These are phyloP conservation scores for Tinea pellionella DNA, from an alignment of 2,888 invertebrate species.

Conservation along the genomic window DNA sequence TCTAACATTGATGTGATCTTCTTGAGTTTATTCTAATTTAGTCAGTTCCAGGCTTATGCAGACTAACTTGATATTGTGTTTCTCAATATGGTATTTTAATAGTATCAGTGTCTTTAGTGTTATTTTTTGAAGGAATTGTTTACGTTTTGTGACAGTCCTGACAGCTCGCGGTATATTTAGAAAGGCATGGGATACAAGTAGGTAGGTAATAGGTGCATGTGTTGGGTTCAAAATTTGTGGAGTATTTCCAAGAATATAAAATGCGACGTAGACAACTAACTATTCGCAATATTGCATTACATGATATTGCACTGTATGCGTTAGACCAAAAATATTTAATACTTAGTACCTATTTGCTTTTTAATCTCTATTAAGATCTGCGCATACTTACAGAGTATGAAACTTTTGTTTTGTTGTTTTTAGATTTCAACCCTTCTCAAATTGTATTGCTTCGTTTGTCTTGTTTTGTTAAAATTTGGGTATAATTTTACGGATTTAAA, in stretches of 20 bases:
- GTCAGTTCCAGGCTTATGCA: too few relatives aligned
- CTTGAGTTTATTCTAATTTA: too few relatives aligned
- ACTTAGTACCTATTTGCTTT: too few relatives aligned
- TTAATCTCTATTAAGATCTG: background rate
- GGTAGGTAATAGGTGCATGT: background rate
- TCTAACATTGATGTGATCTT: too few relatives aligned
- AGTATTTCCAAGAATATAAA: background rate
- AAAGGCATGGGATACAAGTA: background rate
- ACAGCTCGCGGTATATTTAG: background rate
- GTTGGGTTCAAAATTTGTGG: background rate
- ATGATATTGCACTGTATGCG: background rate
- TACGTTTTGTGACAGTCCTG: conserved; percentile 6
- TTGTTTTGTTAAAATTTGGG: too few relatives aligned
- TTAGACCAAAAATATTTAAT: too few relatives aligned
- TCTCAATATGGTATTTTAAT: background rate
- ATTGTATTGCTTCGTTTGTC: too few relatives aligned
- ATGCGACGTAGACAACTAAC: background rate
- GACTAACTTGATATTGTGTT: too few relatives aligned
- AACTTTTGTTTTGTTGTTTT: background rate
- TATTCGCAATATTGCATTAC: background rate
- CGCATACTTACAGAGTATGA: background rate
- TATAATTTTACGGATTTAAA: background rate
- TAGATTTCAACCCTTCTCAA: background rate
- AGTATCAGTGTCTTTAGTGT: background rate
- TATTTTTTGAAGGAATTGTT: background rate